Evolutionary conservation across 2,888 invertebrate genomes (phyloP).

Genomic region (Agrochola circellaris): DNA sequence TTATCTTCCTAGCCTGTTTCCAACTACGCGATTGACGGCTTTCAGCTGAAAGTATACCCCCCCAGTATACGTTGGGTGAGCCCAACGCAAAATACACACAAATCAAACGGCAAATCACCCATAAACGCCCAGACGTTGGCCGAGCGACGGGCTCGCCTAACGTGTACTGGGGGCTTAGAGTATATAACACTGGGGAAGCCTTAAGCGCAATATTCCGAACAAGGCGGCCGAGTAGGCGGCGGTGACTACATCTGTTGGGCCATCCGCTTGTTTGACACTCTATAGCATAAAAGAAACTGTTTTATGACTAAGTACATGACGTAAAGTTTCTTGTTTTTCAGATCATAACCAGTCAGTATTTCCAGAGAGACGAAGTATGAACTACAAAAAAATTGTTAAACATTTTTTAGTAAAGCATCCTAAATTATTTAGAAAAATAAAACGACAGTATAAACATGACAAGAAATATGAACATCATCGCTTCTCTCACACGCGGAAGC

Average conservation of each 20-base stretch:
- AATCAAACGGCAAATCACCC: too few relatives aligned
- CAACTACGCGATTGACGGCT: not conserved
- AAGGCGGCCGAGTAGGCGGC: not conserved
- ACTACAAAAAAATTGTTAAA: conserved; percentile 35
- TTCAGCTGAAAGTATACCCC: not conserved
- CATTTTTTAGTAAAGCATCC: conserved; percentile 43
- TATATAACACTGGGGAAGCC: too few relatives aligned
- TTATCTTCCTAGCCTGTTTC: not conserved
- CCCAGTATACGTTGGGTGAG: too few relatives aligned
- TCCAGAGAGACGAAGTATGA: conserved; percentile 31
- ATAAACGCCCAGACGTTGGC: too few relatives aligned
- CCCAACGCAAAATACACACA: too few relatives aligned
- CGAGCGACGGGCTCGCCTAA: too few relatives aligned
- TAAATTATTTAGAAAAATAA: conserved; percentile 38
- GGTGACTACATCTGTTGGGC: not conserved
- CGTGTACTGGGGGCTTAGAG: too few relatives aligned
- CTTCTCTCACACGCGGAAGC: not conserved
- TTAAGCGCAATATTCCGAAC: too few relatives aligned
- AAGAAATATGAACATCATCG: not conserved
- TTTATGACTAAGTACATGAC: not conserved
- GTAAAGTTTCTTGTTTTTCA: not conserved
- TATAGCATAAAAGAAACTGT: not conserved
- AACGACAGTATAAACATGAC: conserved; percentile 24
- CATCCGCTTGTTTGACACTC: not conserved
- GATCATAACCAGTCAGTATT: not conserved